A percentile compares a stretch with the other conserved stretches of the same genome.
phyloP scores from a whole-genome alignment of 64 coral and sea anemone species.

The Montipora foliosa region DNA sequence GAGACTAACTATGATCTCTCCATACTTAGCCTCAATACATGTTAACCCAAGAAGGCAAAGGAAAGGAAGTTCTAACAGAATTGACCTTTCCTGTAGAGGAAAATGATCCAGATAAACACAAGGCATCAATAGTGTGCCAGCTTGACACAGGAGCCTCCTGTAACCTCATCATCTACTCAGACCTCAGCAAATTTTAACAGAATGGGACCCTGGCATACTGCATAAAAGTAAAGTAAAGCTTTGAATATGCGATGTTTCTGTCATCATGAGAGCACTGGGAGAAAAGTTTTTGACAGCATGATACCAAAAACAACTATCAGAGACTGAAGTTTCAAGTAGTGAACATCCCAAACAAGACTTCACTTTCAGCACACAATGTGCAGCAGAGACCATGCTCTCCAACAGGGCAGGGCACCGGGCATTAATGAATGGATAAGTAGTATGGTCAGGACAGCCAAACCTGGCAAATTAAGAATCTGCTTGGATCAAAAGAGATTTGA shows the following conservation, averaged over 20 bases:
- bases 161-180: conserved; percentile 41
- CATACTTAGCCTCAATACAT: background rate
- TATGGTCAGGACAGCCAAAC: background rate
- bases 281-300: too few species aligned
- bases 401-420: background rate
- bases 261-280: too few species aligned
- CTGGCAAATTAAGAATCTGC: too few species aligned
- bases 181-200: conserved; percentile 54
- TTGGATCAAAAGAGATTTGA: too few species aligned
- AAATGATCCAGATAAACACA: conserved; percentile 22
- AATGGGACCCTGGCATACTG: background rate
- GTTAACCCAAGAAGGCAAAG: too few species aligned
- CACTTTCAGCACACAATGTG: too few species aligned
- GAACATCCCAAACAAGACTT: too few species aligned
- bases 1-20: conserved; percentile 20
- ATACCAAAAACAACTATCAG: too few species aligned
- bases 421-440: background rate
- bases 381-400: conserved; percentile 1
- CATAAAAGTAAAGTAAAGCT: too few species aligned
- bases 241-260: too few species aligned
- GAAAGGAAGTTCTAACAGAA: background rate
- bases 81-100: conserved; percentile 40
- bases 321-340: background rate
- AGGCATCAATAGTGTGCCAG: conserved; percentile 3
- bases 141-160: conserved; percentile 16